Evolutionary conservation across 2,797 vertebrate species (phyloP), one percentile per base, ranked within the genome.

Genomic region (Spondyliosoma cantharus): DNA sequence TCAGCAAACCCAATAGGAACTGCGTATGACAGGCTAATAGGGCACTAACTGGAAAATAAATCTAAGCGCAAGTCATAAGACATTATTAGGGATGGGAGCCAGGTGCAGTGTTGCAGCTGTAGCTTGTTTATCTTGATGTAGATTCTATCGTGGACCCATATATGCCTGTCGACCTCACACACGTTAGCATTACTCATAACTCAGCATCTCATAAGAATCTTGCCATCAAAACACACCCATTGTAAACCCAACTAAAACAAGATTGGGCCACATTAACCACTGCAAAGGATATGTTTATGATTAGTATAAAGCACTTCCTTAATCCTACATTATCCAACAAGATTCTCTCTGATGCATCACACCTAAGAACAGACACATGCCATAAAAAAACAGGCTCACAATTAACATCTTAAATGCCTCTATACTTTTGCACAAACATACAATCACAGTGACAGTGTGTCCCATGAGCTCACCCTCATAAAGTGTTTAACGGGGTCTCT

Each of bases 11-110:
- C 75, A 87, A 89, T 78, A 85, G 85, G 82, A 84, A 78, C 62
- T 50, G 46, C 71, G 75, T 89, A 83, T 91, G 86, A 89, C 85
- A 89, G 84, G 68, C 76, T 90, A 89, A 94, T 89, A 91, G 61
- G 85, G 19, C 69, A 68, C 83, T 91, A 92, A 93, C 88, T 91
- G 83, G 90, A 91, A 93, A 93, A 91, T 91, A 91, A 90, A 91
- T 91, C 85, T 85, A 81, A 83, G 83, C 48, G 32, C 75, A 58
- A 84, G 89, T 92, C 91, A 92, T 83, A 81, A 89, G 86, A 92
- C 25, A 50, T 89, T 84, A 89, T 83, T 83, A 83, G 71, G 58
- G 77, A 76, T 54, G 50, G 71, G 71, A 82, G 72, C 57, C 78
- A 74, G 63, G 29, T 25, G 3, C 29, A 42, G 42, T 15, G 66